phyloP scores from a whole-genome alignment of 2,113 vertebrate species.

The Petroica traversi region DNA sequence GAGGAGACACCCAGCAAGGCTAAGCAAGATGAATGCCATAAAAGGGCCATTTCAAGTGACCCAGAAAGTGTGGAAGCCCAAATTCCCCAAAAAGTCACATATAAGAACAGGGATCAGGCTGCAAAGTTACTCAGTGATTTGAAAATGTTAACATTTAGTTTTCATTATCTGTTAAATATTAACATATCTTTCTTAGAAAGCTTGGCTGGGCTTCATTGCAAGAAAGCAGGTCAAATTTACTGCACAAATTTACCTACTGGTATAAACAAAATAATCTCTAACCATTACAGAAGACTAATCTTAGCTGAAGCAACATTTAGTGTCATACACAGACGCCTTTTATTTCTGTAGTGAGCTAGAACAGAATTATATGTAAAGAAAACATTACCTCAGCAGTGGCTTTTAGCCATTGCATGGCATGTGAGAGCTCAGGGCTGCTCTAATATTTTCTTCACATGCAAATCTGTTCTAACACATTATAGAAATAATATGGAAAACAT shows the following conservation, averaged over 20 bases:
- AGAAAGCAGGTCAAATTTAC: constrained; percentile 52
- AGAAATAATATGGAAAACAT: constrained; percentile 41
- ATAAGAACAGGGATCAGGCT: background rate
- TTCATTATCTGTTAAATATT: constrained; percentile 10
- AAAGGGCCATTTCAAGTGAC: background rate
- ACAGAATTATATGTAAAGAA: background rate
- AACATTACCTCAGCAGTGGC: background rate
- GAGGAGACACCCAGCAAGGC: background rate
- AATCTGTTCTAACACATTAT: constrained; percentile 1
- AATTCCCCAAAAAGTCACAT: background rate
- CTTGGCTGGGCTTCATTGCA: constrained; percentile 30
- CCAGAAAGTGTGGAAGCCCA: background rate
- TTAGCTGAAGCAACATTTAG: constrained; percentile 26
- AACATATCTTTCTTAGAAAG: constrained; percentile 45
- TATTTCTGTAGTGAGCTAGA: constrained; percentile 10
- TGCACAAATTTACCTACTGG: constrained; percentile 10
- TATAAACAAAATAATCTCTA: constrained; percentile 53
- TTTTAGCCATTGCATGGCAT: background rate
- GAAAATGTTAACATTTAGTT: constrained; percentile 32
- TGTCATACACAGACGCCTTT: background rate
- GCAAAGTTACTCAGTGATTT: background rate
- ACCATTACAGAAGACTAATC: constrained; percentile 46
- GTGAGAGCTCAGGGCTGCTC: background rate
- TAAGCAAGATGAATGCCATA: background rate
- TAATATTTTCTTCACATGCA: constrained; percentile 14